Evolutionary conservation across 2,113 vertebrate genomes (phyloP), one percentile per base, ranked within the genome.

Genomic region (Spermophilus dauricus): DNA sequence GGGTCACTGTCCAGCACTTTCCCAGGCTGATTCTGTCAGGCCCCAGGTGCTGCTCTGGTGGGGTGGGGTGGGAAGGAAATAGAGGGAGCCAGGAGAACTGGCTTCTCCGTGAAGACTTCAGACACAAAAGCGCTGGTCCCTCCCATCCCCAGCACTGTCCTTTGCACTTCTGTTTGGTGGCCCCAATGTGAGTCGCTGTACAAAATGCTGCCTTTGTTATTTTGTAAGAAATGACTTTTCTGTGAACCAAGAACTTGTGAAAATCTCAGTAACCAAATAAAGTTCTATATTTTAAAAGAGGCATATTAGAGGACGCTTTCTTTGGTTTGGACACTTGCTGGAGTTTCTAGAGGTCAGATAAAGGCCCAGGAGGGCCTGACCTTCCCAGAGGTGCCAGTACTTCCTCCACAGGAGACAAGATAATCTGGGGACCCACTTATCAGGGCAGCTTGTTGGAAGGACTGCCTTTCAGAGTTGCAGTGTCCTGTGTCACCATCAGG

Each of bases 261-360:
- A 97, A 97, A 76, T 56, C 80, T 95, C 63, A 93, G 39, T 97
- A 84, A 95, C 58, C 92, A 95, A 98, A 98, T 98, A 98, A 98
- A 98, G 82, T 95, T 78, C 80, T 98, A 0, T 98, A 95, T 98
- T 98, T 98, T 97, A 97, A 96, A 95, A 48, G 8, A 76, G 53
- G 37, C 8, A 5, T 34, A 34, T 2, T 5, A 37, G 34, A 6
- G 24, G 32, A 32, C 30, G 16, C 82, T 89, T 83, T 87, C 32
- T 84, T 96, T 89, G 86, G 37, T 85, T 39, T 78, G n/a, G 34
- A 24, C 51, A 34, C 26, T 14, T 37, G 24, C 72, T 85, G 56
- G 69, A 18, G 56, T 39, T 94, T 34, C 13, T 5, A 9, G 0
- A 51, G 0, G 24, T 26, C 39, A 18, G 39, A 20, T 28, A 73